Base-by-base conservation (phyloP, 37 sponge, comb jelly and placozoan species). In the Theonella swinhoei region DNA sequence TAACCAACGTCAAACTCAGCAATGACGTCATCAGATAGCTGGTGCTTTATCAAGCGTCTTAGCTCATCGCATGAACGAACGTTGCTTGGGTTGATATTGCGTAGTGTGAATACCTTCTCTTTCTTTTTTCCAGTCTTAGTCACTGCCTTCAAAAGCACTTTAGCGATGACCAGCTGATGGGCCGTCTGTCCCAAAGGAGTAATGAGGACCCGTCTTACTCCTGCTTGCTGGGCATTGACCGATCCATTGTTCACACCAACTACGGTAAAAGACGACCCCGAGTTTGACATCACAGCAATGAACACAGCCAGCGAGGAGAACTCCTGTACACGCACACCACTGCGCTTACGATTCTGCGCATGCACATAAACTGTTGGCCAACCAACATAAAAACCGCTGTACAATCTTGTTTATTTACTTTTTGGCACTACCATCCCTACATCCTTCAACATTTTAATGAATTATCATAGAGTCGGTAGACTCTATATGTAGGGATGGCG, bases 1-100 rank as follows among this genome's bases (percentile, higher is more conserved):
- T 65, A 80, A 20, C 80, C 80, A 2, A 80, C 69, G 67, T 80
- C 80, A 39, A 80, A 80, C 14, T 80, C 69, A 82, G 33, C 63
- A 70, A 1, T 43, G 7, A 80, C 38, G 23, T 67, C 81, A 38
- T 82, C 82, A 33, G 22, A 72, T 24, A 82, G 54, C 41, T 82
- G 63, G 7, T 26, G 7, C 62, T 28, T 82, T 26, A 82, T 82
- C 23, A 72, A 1, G 3, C 38, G 8, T 80, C 68, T 78, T 5
- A 78, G 67, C 4, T 80, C 81, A 24, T 64, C 70, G 9, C 70
- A 11, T 19, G 71, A 28, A 5, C 7, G 28, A 43, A 80, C 25
- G 24, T 36, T 30, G 37, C 14, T 8, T 39, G 29, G 17, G 31
- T 80, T 71, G 40, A 78, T 35, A 61, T 81, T 70, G n/a, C 72